Base-by-base conservation (phyloP, 1,140 invertebrate species). In the Heliconius melpomene region DNA sequence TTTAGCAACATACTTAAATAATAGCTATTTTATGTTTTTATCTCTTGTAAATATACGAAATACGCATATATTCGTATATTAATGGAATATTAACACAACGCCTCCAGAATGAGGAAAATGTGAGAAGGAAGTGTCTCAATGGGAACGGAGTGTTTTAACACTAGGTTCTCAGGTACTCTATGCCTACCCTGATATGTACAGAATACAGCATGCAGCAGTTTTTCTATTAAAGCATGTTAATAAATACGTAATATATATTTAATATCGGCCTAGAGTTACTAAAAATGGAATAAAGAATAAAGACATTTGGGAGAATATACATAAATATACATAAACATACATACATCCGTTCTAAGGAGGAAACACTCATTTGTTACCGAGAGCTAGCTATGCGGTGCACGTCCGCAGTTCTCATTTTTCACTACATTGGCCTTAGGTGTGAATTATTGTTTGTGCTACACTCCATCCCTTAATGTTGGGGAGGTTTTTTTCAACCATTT, bases 371-470 rank as follows among this genome's bases (percentile, higher is more conserved):
- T 93, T 93, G 91, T 94, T 91, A 94, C 87, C 46, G 77, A 87
- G 83, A 71, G 86, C 73, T 87, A 87, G 80, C 60, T 81, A 94
- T 90, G 87, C 91, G 81, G 85, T 84, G 85, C 93, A 94, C 93
- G 93, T 94, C 82, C 81, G 85, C 82, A 87, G 86, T 90, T 90
- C 91, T 90, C 91, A 93, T 94, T 94, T 94, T 94, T 94, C 93
- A 94, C 90, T 93, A 93, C 93, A 94, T 94, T 93, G 93, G 89
- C 91, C 91, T 92, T 93, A 93, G 90, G 91, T 92, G 92, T 93
- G 91, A 94, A 91, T 93, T 94, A 93, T 94, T 92, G 91, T 91
- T 91, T 90, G 81, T 87, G 85, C 83, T 84, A 77, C 78, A 83
- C 79, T 78, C 81, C 60, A n/a, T 82, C 81, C 81, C 73, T 81